Conservation (phyloP, 2,113 vertebrate genomes). For the Eudyptes chrysolophus region DNA sequence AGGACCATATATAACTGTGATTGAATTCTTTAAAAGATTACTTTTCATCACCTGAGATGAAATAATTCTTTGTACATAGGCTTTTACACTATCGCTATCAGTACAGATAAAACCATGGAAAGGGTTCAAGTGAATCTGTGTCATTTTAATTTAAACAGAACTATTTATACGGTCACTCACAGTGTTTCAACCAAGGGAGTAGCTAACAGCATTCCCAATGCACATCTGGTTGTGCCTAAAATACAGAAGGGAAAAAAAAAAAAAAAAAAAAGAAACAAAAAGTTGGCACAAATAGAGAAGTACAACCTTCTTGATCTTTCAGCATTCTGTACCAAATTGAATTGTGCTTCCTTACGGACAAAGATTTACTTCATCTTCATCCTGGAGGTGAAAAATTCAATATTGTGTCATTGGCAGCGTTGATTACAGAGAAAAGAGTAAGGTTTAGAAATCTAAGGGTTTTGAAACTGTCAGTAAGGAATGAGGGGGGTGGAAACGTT, state of each 20-base stretch:
- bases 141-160: neutral
- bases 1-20: neutral
- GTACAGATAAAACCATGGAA: neutral
- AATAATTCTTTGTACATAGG: neutral
- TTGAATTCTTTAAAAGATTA: neutral
- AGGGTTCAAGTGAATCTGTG: neutral
- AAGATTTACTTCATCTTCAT: neutral
- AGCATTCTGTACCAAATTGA: neutral
- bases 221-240: neutral
- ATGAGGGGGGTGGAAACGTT: neutral
- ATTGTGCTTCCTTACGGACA: neutral
- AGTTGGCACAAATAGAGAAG: accelerated
- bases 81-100: neutral
- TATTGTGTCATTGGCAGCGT: neutral
- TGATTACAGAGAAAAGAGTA: neutral
- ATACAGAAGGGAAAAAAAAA: accelerated
- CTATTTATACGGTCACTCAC: neutral
- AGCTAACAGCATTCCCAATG: neutral
- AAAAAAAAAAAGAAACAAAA: neutral
- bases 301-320: neutral
- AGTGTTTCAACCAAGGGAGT: neutral
- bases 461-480: neutral
- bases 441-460: neutral
- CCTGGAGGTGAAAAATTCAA: neutral
- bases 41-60: neutral